Conservation (phyloP, 2,113 vertebrate genomes). For the Agelaius tricolor region DNA sequence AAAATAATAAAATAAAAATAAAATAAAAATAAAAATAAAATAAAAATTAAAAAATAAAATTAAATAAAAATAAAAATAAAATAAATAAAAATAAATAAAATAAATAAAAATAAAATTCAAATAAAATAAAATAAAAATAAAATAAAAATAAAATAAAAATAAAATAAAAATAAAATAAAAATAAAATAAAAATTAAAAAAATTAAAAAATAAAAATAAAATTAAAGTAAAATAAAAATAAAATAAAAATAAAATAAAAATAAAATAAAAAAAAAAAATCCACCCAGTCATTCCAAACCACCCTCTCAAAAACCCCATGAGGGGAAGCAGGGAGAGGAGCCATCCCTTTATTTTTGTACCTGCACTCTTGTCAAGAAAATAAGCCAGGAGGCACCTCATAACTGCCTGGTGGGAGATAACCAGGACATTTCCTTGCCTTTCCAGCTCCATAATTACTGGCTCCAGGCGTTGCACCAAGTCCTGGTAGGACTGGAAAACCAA, state of each 20-base stretch:
- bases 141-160: too few relatives aligned
- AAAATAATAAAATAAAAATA: too few relatives aligned
- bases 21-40: too few relatives aligned
- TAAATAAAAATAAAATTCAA: too few relatives aligned
- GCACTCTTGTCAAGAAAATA: conserved; percentile 97
- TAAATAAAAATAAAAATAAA: too few relatives aligned
- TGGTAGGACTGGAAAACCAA: conserved; percentile 87
- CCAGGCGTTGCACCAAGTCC: conserved; percentile 93
- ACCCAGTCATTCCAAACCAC: neutral
- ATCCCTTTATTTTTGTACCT: conserved; percentile 73
- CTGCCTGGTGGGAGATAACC: conserved; percentile 95
- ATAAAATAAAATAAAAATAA: too few relatives aligned
- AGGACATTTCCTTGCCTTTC: conserved; percentile 93
- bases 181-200: too few relatives aligned
- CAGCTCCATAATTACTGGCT: conserved; percentile 98
- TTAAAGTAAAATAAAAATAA: too few relatives aligned
- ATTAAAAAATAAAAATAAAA: too few relatives aligned
- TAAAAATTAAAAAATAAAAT: too few relatives aligned
- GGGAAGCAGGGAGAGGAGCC: neutral
- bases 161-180: too few relatives aligned
- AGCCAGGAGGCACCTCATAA: conserved; percentile 95
- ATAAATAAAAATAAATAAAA: too few relatives aligned
- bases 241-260: neutral
- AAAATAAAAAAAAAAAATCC: neutral
- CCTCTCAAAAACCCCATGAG: neutral